phyloP scores from a whole-genome alignment of 2,888 invertebrate genomes.

The Lamproptera curius region DNA sequence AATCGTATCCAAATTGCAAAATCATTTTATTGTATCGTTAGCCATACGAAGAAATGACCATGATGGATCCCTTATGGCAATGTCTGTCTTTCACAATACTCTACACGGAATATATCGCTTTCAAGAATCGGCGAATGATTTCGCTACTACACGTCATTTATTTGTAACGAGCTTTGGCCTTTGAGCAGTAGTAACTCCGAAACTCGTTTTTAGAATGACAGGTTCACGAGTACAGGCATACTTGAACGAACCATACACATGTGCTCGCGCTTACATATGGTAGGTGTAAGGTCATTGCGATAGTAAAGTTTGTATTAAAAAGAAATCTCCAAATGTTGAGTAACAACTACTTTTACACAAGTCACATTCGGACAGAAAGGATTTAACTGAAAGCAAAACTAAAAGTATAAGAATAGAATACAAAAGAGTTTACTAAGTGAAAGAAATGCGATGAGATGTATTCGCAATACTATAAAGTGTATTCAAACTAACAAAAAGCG shows the following conservation, averaged over 20 bases:
- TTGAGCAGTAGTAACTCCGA: conserved; percentile 32
- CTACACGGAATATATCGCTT: not conserved
- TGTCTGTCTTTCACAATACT: conserved; percentile 3
- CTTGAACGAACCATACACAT: not conserved
- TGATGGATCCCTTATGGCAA: conserved; percentile 10
- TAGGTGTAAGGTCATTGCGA: conserved; percentile 23
- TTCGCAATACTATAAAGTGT: too few species aligned
- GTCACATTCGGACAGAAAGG: too few species aligned
- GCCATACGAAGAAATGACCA: conserved; percentile 2
- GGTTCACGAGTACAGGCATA: conserved; percentile 32
- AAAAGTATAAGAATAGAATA: too few species aligned
- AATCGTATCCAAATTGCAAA: conserved; percentile 1
- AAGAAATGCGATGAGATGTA: too few species aligned
- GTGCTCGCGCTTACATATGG: conserved; percentile 11
- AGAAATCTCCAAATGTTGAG: conserved; percentile 43
- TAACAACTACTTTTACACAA: too few species aligned
- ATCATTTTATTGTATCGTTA: not conserved
- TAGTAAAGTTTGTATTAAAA: conserved; percentile 47
- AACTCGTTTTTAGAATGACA: conserved; percentile 53
- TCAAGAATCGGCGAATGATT: conserved; percentile 7
- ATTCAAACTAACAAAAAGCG: too few species aligned
- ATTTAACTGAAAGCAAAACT: too few species aligned
- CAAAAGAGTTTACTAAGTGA: too few species aligned
- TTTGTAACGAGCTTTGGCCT: conserved; percentile 28
- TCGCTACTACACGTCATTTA: conserved; percentile 14